These are phyloP conservation scores for Cantharis rustica DNA, from an alignment of 2,888 invertebrate species.

Conservation along the genomic window DNA sequence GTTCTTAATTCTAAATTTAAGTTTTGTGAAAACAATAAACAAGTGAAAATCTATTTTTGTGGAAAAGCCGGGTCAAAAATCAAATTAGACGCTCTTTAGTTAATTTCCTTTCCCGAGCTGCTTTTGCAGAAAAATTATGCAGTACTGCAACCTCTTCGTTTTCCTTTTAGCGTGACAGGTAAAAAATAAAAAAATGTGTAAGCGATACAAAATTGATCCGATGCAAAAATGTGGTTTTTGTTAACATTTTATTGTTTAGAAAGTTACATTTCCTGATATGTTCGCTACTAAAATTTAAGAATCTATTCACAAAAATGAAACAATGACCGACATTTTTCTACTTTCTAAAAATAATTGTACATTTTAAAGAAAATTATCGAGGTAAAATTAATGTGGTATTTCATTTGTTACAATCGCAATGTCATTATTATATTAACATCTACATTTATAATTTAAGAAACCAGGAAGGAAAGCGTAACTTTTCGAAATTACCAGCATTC, in stretches of 20 bases:
- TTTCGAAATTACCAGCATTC: too few species aligned
- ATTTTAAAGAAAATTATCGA: neutral
- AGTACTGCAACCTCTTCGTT: neutral
- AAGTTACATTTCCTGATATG: neutral
- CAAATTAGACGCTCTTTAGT: neutral
- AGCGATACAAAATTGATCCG: neutral
- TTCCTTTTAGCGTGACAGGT: neutral
- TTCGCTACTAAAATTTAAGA: neutral
- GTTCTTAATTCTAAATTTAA: neutral
- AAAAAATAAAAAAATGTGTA: neutral
- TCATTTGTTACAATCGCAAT: neutral
- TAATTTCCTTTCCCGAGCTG: neutral
- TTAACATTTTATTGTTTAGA: neutral
- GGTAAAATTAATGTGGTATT: neutral
- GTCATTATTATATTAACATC: neutral
- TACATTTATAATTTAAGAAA: too few species aligned
- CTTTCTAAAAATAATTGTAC: neutral
- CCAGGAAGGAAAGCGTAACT: too few species aligned
- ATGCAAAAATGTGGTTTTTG: neutral
- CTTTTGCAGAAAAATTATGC: neutral
- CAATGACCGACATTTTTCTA: neutral
- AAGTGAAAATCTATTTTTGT: neutral
- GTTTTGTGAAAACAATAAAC: neutral
- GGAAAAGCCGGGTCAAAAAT: neutral
- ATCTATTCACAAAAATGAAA: neutral